A percentile compares a stretch with the other conserved stretches of the same genome.
phyloP scores from a whole-genome alignment of 2,888 invertebrate species.

The Portevinia maculata region DNA sequence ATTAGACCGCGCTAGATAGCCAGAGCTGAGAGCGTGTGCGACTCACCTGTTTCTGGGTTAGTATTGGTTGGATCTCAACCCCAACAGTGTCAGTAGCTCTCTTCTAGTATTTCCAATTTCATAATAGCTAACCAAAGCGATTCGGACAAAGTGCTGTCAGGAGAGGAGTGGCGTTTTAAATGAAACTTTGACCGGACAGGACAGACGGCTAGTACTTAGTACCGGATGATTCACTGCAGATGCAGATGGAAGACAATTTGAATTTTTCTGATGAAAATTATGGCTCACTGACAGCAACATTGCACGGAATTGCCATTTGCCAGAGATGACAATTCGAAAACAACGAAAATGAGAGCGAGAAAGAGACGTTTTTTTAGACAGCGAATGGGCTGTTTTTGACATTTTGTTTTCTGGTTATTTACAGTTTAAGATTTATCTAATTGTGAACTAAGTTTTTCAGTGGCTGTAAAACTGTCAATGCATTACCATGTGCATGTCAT shows the following conservation, averaged over 20 bases:
- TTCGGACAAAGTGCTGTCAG: slow-evolving; percentile 16
- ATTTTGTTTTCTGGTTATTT: slow-evolving; percentile 6
- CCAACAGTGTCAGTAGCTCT: slow-evolving; percentile 28
- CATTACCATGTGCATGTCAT: too few species aligned
- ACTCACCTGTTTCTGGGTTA: slow-evolving; percentile 63
- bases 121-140: slow-evolving; percentile 33
- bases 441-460: neutral
- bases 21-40: slow-evolving; percentile 23
- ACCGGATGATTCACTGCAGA: slow-evolving; percentile 56
- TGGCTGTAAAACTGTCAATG: neutral
- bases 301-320: neutral
- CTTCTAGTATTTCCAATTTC: slow-evolving; percentile 38
- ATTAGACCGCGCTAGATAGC: slow-evolving; percentile 46
- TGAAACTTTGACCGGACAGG: slow-evolving; percentile 50
- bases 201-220: slow-evolving; percentile 20
- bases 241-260: slow-evolving; percentile 13
- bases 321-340: slow-evolving; percentile 36
- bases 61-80: slow-evolving; percentile 18
- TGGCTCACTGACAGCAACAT: slow-evolving; percentile 41
- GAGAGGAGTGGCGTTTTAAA: slow-evolving; percentile 36
- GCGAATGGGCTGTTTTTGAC: slow-evolving; percentile 60
- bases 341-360: slow-evolving; percentile 23
- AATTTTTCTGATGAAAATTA: slow-evolving; percentile 22
- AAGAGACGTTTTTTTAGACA: slow-evolving; percentile 30
- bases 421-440: too few species aligned